Conservation (phyloP, 2,113 vertebrate species). For the Centropus bengalensis region DNA sequence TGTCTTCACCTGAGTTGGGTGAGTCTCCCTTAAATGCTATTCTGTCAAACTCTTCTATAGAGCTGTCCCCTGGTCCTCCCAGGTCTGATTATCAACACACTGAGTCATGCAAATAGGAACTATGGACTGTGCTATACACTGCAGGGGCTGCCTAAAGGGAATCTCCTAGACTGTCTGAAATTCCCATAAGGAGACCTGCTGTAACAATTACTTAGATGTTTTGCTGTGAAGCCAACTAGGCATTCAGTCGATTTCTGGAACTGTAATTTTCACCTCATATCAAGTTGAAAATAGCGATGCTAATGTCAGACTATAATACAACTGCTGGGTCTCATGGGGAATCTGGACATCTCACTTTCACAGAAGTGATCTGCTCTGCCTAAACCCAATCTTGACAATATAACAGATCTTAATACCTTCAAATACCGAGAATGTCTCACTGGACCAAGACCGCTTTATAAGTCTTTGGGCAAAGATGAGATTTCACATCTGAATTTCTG, state of each 20-base stretch:
- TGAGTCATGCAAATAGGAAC: background rate
- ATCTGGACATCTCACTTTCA: background rate
- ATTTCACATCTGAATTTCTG: background rate
- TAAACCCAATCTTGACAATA: background rate
- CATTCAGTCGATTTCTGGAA: background rate
- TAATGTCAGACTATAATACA: background rate
- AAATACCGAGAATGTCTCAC: background rate
- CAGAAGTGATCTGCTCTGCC: background rate
- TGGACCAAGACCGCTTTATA: background rate
- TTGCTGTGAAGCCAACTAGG: background rate
- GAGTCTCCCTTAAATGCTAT: background rate
- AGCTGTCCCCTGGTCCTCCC: background rate
- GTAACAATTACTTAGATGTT: background rate
- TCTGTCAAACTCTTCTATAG: background rate
- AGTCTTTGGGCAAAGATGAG: background rate
- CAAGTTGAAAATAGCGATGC: background rate
- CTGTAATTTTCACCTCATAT: background rate
- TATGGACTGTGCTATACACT: background rate
- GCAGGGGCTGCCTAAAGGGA: background rate
- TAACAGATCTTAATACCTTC: background rate
- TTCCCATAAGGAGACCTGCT: background rate
- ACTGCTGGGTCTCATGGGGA: background rate
- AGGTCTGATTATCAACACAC: background rate
- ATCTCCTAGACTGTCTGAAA: background rate
- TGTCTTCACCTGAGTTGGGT: background rate